Percentiles rank a stretch among this genome's conserved stretches.
These are phyloP conservation scores for Zaprionus tsacasi DNA, from an alignment of 1,140 invertebrate genomes.

Conservation along the genomic window DNA sequence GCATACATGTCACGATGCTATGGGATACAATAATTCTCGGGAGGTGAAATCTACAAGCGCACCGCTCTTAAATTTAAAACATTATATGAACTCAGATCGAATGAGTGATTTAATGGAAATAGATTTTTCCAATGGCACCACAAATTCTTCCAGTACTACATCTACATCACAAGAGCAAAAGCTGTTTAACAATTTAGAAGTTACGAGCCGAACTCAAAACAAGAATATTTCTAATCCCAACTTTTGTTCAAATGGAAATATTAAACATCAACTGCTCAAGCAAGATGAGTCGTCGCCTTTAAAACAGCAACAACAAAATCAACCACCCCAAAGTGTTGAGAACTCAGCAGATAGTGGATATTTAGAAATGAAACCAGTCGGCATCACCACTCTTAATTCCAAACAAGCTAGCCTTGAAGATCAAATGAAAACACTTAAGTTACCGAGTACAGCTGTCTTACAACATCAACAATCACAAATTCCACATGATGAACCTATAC, in stretches of 20 bases:
- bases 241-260: conserved; percentile 36
- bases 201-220: conserved; percentile 30
- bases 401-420: conserved; percentile 39
- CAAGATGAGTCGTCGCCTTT: conserved; percentile 19
- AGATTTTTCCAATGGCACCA: conserved; percentile 87
- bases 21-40: conserved; percentile 16
- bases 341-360: conserved; percentile 67
- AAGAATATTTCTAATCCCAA: conserved; percentile 52
- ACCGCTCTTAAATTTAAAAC: conserved; percentile 86
- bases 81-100: conserved; percentile 87
- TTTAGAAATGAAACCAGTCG: conserved; percentile 84
- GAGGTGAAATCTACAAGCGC: conserved; percentile 86
- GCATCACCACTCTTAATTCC: conserved; percentile 33
- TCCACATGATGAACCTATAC: conserved; percentile 17
- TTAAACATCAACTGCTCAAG: conserved; percentile 37
- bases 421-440: conserved; percentile 44
- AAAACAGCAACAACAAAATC: conserved; percentile 14
- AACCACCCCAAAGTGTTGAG: background rate
- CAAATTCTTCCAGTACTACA: conserved; percentile 26
- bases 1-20: conserved; percentile 10
- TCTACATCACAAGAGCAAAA: conserved; percentile 36
- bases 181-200: conserved; percentile 34
- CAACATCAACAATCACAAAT: conserved; percentile 5
- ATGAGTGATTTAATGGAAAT: conserved; percentile 93
- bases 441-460: conserved; percentile 19